Evolutionary conservation across 2,797 vertebrate species (phyloP), one percentile per base, ranked within the genome.

Genomic region (Sebastiscus tertius): DNA sequence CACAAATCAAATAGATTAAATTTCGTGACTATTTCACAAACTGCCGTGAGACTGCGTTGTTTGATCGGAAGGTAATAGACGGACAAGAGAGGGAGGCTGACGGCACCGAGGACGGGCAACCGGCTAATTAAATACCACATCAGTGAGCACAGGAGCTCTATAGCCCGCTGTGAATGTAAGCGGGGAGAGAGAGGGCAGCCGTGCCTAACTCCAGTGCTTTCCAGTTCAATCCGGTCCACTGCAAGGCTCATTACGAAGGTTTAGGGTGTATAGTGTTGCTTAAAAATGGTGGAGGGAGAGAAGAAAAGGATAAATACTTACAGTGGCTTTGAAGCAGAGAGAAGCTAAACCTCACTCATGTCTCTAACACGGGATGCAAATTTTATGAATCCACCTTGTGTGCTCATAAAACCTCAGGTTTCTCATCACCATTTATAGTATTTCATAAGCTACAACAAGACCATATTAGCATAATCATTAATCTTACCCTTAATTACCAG

Each of bases 401-500:
- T 26, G 7, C 20, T 76, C 18, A 58, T 80, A 29, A 85, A 88
- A 71, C 59, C 29, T 49, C 63, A 29, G 22, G 55, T 39, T 80
- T 72, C 80, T 81, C 49, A 60, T 75, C 59, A 60, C 49, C 74
- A 33, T 81, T 79, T 80, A 62, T 56, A 36, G 52, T 14, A 64
- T 86, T 77, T 88, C 46, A 73, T 39, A 59, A 66, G 54, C 75
- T 71, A 54, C 72, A 73, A 66, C 31, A 63, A 52, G 66, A 77
- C 67, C 72, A 65, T 42, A 65, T 91, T 77, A 90, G 62, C 86
- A 11, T 73, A 1, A 29, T 80, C 89, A 80, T 94, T 90, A 92
- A 93, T 91, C 87, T 90, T 68, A 65, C 54, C 75, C 79, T 81
- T 93, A 94, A 94, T 93, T 90, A 93, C 81, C 88, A 89, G 80